A percentile compares a stretch with the other conserved stretches of the same genome.
phyloP scores from a whole-genome alignment of 2,113 vertebrate genomes.

The Promerops cafer region DNA sequence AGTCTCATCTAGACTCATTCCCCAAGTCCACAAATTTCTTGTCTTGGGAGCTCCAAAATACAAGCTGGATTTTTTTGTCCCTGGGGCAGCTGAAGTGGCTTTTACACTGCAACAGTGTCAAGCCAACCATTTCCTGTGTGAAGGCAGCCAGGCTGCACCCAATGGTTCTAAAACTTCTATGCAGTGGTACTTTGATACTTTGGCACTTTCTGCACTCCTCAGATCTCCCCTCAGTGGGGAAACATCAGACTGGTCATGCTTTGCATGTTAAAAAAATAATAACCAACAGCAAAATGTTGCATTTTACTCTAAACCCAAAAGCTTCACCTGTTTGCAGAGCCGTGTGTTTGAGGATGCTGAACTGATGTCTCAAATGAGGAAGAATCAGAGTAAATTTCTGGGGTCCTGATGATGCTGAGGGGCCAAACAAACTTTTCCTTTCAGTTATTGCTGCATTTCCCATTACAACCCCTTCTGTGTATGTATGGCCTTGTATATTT shows the following conservation, averaged over 20 bases:
- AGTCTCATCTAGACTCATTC: background rate
- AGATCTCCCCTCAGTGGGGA: background rate
- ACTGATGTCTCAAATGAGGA: background rate
- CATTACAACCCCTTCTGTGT: background rate
- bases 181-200: background rate
- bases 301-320: background rate
- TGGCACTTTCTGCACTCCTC: background rate
- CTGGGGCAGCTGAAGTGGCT: background rate
- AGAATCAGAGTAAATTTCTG: background rate
- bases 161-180: rapidly evolving
- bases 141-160: background rate
- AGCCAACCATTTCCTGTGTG: background rate
- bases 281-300: background rate
- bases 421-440: background rate
- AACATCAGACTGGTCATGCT: background rate
- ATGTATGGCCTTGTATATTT: rapidly evolving
- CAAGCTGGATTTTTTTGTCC: background rate
- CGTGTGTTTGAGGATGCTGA: background rate
- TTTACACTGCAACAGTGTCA: background rate
- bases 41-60: background rate
- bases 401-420: background rate
- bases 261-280: background rate
- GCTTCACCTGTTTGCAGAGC: background rate
- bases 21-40: background rate
- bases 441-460: background rate